These are phyloP conservation scores for Ibidorhyncha struthersii DNA, from an alignment of 2,113 vertebrate genomes.

Conservation along the genomic window DNA sequence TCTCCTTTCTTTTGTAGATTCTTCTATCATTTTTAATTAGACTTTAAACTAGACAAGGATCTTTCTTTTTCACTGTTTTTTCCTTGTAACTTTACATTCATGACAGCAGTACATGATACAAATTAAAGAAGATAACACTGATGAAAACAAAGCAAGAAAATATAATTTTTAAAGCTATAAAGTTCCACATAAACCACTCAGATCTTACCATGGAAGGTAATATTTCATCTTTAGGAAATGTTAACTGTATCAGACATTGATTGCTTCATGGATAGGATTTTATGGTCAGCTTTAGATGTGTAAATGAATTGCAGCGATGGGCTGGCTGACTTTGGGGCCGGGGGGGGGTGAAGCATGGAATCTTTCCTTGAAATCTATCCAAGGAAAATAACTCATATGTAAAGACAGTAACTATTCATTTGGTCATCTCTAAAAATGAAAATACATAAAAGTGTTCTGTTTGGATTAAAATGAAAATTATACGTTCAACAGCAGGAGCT, in stretches of 20 bases:
- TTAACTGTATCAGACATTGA: not conserved
- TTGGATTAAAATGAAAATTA: not conserved
- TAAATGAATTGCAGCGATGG: not conserved
- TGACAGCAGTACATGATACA: not conserved
- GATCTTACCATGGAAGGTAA: not conserved
- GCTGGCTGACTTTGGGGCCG: not conserved
- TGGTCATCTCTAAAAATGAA: not conserved
- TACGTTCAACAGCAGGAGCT: not conserved
- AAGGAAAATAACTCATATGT: not conserved
- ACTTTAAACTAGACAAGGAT: not conserved
- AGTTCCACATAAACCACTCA: not conserved
- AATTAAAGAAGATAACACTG: not conserved
- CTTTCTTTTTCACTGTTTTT: not conserved
- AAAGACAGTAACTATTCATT: not conserved
- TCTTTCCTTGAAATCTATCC: not conserved
- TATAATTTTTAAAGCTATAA: not conserved
- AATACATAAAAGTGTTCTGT: not conserved
- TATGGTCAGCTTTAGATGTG: not conserved
- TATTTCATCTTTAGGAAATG: slow-evolving; percentile 18
- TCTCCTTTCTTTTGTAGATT: not conserved
- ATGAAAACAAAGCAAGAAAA: not conserved
- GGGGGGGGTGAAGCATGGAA: too few species aligned
- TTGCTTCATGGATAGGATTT: not conserved
- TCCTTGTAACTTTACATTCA: not conserved
- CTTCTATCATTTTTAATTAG: not conserved